Percentiles rank a stretch among this genome's conserved stretches.
Evolutionary conservation across 2,113 vertebrate species (phyloP).

Genomic region (Podarcis raffonei): DNA sequence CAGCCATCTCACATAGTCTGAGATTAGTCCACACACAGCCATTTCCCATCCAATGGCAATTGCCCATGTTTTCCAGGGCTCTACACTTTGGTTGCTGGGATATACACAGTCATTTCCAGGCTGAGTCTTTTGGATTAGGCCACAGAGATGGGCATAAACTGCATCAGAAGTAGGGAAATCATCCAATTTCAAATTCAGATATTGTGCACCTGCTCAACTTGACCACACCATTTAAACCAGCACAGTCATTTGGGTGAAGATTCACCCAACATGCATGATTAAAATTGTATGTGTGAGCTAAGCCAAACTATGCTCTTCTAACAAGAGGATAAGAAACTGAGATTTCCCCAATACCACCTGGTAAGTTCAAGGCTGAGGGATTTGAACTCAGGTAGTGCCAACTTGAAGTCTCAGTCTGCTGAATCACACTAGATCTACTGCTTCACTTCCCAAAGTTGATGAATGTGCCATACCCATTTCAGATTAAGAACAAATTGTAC

Average conservation of each 20-base stretch:
- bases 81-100: too few relatives aligned
- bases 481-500: constrained; percentile 19
- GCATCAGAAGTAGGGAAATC: not conserved
- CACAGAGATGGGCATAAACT: not conserved
- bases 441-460: not conserved
- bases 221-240: not conserved
- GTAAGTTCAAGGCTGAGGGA: not conserved
- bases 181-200: not conserved
- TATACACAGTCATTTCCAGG: not conserved
- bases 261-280: not conserved
- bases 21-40: not conserved
- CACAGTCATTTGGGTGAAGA: not conserved
- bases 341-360: not conserved
- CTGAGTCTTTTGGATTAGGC: not conserved
- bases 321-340: not conserved
- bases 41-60: not conserved
- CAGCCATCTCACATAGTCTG: too few relatives aligned
- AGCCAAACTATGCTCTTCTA: not conserved
- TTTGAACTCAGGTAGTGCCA: not conserved
- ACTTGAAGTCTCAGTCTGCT: not conserved
- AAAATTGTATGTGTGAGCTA: not conserved
- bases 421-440: not conserved
- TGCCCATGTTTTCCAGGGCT: not conserved
- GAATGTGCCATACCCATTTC: not conserved
- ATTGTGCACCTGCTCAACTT: not conserved